phyloP scores from a whole-genome alignment of 2,888 invertebrate genomes.

The Candidula unifasciata region DNA sequence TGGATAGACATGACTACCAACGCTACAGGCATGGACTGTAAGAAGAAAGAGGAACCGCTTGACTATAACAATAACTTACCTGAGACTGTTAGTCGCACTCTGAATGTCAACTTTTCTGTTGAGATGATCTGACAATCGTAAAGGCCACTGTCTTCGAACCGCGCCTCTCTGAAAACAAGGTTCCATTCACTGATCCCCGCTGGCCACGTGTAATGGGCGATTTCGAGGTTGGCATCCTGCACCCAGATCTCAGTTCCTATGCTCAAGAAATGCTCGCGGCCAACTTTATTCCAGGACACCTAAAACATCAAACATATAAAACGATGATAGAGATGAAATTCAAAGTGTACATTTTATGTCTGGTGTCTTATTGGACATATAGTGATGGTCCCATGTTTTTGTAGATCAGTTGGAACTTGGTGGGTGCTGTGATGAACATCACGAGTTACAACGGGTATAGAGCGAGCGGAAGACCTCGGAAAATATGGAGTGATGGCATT shows the following conservation, averaged over 20 bases:
- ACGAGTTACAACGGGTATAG: no score
- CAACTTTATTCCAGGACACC: constrained; percentile 57
- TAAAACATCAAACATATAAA: constrained; percentile 30
- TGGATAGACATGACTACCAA: no score
- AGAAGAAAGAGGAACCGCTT: no score
- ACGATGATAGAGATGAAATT: no score
- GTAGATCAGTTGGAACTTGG: no score
- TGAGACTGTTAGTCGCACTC: constrained; percentile 53
- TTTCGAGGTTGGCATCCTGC: constrained; percentile 53
- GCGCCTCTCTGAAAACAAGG: constrained; percentile 53
- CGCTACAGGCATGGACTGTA: no score
- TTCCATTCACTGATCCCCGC: constrained; percentile 56
- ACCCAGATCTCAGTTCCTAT: constrained; percentile 57
- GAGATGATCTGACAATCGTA: constrained; percentile 58
- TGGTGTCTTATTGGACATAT: no score
- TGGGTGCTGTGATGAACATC: no score
- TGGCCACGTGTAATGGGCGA: constrained; percentile 53
- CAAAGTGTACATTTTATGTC: no score
- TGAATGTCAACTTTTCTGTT: constrained; percentile 53
- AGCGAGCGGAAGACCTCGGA: no score
- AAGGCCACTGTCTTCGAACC: constrained; percentile 52
- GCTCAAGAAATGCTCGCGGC: constrained; percentile 55
- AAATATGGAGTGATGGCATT: no score
- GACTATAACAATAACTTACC: constrained; percentile 47
- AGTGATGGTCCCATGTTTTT: no score